Evolutionary conservation across 2,113 vertebrate species (phyloP), one percentile per base, ranked within the genome.

Genomic region (Neolamprologus devosi): DNA sequence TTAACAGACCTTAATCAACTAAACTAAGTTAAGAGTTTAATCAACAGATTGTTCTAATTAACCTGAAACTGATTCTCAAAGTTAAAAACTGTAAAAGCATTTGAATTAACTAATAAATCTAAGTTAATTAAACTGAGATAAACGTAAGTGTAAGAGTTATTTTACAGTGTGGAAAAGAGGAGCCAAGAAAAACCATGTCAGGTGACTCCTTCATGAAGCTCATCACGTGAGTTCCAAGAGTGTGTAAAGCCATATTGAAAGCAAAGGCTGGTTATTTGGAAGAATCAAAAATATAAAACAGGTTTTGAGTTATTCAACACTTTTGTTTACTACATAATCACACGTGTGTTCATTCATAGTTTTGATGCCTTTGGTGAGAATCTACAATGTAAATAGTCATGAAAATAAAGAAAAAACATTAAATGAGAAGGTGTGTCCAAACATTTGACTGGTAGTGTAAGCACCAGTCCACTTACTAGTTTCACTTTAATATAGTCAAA

Each of bases 81-180:
- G n/a, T 16, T 70, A 68, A 68, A 40, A 68, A 68, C 37, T 70
- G 13, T 23, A 23, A 70, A 42, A 70, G 37, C 12, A 70, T 40
- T 23, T 70, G 65, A 70, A 70, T 70, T 42, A 70, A 23, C 37
- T 42, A 16, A n/a, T 63, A 63, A 63, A 63, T 35, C 17, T n/a
- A 35, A 63, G 58, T 63, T 1, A 63, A 63, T 7, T 35, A 63
- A 63, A 63, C 30, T 63, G 30, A 63, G 58, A 63, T 11, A n/a
- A 63, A 0, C 4, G 0, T 63, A n/a, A 63, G 58, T 7, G 30
- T 1, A 2, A 63, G 9, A 35, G 58, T 63, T 63, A 63, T 2
- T 63, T 63, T 35, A 35, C 0, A 2, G 30, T 19, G 58, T 63
- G 28, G 4, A 33, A 35, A 63, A 0, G 57, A 60, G 5, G 16